phyloP scores from a whole-genome alignment of 2,797 vertebrate species.

The Brachyrhaphis roseni region DNA sequence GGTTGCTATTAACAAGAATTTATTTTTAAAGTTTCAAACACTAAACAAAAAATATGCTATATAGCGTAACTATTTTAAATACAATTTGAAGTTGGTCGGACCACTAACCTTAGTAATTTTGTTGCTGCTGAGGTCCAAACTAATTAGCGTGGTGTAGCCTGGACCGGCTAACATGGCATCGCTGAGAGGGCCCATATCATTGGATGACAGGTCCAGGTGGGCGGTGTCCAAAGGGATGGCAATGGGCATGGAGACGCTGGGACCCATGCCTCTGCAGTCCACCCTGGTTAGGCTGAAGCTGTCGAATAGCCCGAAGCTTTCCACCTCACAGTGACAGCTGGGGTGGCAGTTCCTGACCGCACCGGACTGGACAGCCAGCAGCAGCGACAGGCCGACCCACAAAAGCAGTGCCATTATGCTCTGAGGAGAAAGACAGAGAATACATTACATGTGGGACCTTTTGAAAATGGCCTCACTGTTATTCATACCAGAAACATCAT shows the following conservation, averaged over 20 bases:
- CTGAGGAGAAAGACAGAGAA: conserved; percentile 49
- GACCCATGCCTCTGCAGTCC: conserved; percentile 89
- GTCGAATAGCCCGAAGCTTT: conserved; percentile 95
- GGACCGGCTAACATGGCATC: conserved; percentile 90
- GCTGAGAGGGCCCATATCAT: conserved; percentile 85
- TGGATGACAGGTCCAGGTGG: conserved; percentile 92
- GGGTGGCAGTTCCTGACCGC: conserved; percentile 87
- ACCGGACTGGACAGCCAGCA: conserved; percentile 72
- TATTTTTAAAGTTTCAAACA: neutral
- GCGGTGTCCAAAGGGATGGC: conserved; percentile 94
- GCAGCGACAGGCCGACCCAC: conserved; percentile 76
- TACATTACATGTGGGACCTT: neutral
- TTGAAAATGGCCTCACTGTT: neutral
- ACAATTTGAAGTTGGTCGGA: neutral
- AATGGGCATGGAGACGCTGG: conserved; percentile 81
- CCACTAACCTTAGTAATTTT: conserved; percentile 83
- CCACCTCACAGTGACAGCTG: conserved; percentile 92
- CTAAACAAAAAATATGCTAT: neutral
- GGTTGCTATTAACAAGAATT: neutral
- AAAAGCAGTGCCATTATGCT: conserved; percentile 80
- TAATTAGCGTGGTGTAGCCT: conserved; percentile 93
- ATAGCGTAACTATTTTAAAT: neutral
- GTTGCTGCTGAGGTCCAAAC: conserved; percentile 93
- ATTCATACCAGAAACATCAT: neutral
- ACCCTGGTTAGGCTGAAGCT: conserved; percentile 97